Conservation (phyloP, 2,888 invertebrate species). For the Conomelus anceps region DNA sequence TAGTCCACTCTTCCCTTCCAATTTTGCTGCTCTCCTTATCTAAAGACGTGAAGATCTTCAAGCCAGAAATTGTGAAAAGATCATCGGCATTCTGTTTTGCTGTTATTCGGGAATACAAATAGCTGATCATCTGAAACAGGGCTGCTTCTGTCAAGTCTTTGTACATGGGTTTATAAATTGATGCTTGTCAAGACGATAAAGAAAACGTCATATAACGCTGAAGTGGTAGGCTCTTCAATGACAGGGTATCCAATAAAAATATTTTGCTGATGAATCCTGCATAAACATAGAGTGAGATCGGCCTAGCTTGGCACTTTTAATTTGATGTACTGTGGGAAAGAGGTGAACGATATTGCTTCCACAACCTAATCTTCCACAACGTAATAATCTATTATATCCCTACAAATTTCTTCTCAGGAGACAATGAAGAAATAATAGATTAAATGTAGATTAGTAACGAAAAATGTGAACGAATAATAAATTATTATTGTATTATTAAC, state of each 20-base stretch:
- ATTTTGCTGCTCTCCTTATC: neutral
- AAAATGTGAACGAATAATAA: no score
- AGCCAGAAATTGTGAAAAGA: neutral
- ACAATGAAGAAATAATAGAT: no score
- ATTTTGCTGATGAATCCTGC: no score
- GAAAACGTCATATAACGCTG: no score
- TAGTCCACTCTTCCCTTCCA: neutral
- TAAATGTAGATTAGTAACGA: no score
- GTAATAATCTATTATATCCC: no score
- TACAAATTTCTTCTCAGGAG: no score
- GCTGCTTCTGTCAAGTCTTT: neutral
- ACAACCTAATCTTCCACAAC: no score
- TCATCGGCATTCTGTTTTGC: neutral
- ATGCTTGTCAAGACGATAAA: neutral
- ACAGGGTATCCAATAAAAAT: no score
- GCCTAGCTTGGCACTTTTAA: neutral
- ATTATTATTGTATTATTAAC: no score
- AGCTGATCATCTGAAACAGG: neutral
- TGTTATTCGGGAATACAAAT: neutral
- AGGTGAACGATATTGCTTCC: no score
- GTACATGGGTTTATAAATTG: neutral
- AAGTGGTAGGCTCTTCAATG: no score
- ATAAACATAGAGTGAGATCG: neutral
- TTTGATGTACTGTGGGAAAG: neutral
- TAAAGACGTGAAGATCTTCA: neutral